phyloP scores from a whole-genome alignment of 2,888 invertebrate genomes.

The Pemphredon lugubris region DNA sequence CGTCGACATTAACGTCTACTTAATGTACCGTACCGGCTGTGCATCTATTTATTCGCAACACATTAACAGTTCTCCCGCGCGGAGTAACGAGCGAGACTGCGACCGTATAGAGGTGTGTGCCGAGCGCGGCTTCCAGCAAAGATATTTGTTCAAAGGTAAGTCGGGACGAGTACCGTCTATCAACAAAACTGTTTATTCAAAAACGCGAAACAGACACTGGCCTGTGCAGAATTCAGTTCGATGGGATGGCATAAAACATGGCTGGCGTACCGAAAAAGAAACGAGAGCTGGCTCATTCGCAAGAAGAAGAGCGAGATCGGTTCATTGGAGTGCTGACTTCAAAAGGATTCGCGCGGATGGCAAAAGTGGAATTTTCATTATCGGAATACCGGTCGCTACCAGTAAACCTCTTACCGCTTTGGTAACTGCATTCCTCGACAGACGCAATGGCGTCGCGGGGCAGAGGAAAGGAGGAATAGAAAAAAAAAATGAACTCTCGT shows the following conservation, averaged over 20 bases:
- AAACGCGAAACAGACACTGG: neutral
- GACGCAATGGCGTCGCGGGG: slow-evolving; percentile 4
- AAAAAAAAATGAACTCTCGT: slow-evolving; percentile 17
- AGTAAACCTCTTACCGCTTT: slow-evolving; percentile 56
- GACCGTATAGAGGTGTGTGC: too few relatives aligned
- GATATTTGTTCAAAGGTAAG: too few relatives aligned
- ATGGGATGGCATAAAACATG: slow-evolving; percentile 11
- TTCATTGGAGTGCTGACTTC: slow-evolving; percentile 46
- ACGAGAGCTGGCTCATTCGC: slow-evolving; percentile 3
- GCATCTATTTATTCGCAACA: too few relatives aligned
- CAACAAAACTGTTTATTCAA: slow-evolving; percentile 4
- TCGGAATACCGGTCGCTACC: slow-evolving; percentile 50
- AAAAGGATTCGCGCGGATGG: slow-evolving; percentile 52
- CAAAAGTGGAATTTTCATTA: slow-evolving; percentile 58
- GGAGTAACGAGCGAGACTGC: too few relatives aligned
- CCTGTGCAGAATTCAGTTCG: neutral
- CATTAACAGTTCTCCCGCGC: too few relatives aligned
- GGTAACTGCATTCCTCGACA: slow-evolving; percentile 18
- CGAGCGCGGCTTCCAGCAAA: too few relatives aligned
- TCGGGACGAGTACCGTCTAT: too few relatives aligned
- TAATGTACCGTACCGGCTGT: too few relatives aligned
- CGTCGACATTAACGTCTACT: too few relatives aligned
- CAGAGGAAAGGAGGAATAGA: neutral
- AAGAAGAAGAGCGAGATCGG: slow-evolving; percentile 26
- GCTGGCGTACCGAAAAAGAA: slow-evolving; percentile 7